Evolutionary conservation across 1,140 invertebrate species (phyloP), one percentile per base, ranked within the genome.

Genomic region (Nasonia longicornis): DNA sequence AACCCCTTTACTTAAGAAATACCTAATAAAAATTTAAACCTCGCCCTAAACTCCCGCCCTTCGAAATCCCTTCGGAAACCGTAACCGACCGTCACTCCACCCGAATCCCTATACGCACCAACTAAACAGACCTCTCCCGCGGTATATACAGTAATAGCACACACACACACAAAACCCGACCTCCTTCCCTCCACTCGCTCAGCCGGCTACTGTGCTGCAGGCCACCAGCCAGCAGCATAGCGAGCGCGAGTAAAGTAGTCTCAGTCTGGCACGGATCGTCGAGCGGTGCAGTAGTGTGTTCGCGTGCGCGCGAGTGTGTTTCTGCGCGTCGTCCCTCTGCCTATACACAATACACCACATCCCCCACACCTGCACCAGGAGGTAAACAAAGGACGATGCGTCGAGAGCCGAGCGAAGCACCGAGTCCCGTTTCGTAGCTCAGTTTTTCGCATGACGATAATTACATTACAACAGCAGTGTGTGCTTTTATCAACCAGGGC

Each of bases 251-350:
- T 22, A 14, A 26, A n/a, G 64, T 4, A 16, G 12, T 79, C 31
- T 79, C 35, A 81, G 52, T 73, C 22, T 78, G 31, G 69, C 80
- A 73, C 80, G 75, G 38, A 20, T 16, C 80, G 67, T 77, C 38
- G 80, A 72, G 74, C 75, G 80, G 48, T 71, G 48, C 1, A 0
- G 22, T 11, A 42, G 85, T 84, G 83, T 16, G 77, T 84, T 85
- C 42, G 11, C 84, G 85, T 31, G 4, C 26, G 69, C 20, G 63
- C 16, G 10, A 14, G 16, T 66, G 8, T 26, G 0, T 20, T 7
- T 63, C 22, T 12, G 52, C 52, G 52, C 52, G 52, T 58, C 52
- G 52, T 58, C 16, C 52, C 16, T 58, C 52, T 58, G 52, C 52
- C 38, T 42, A 42, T 35, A 38, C 2, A 4, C 2, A 4, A 35